Evolutionary conservation across 53 echinoderm and acorn worm species (phyloP), one percentile per base, ranked within the genome.

Genomic region (Apostichopus leukothele): DNA sequence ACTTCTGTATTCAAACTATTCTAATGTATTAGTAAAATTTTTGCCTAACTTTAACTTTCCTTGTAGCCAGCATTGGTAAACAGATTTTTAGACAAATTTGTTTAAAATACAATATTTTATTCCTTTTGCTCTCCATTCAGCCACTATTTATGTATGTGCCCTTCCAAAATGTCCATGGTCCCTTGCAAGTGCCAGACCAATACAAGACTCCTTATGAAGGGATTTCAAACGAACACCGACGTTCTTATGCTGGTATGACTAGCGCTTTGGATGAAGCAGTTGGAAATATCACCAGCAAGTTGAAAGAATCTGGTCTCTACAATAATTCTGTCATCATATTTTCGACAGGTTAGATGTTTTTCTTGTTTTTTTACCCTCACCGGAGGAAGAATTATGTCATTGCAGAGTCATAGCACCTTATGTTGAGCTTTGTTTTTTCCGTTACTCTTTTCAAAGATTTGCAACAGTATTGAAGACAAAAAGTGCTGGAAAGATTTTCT

Each of bases 261-360:
- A 76, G 88, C 1, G 93, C 93, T 52, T 92, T 96, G 90, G 97
- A 96, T 55, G 97, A 96, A 79, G 97, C 92, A 0, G 90, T 96
- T 9, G 95, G 92, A 3, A 96, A 96, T 59, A 88, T 96, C 10
- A 91, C 95, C 6, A 90, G 90, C 85, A 91, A 93, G 5, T 88
- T 95, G 25, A 81, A 91, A 63, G 51, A 86, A 5, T 88, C 78
- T 39, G 95, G 94, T 12, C 73, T 96, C 4, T 96, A 92, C 86
- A 88, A 95, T 76, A 94, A 96, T 88, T 95, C 94, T 52, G 94
- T 96, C 57, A 83, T 96, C 20, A 94, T 96, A 79, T 96, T 96
- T 89, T 95, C 97, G 0, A 96, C 95, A 88, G 97, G 97, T 96
- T n/a, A 6, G 71, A n/a, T 71, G 57, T 57, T 57, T 57, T 57